phyloP scores from a whole-genome alignment of 2,113 vertebrate genomes.

The Micronycteris hirsuta region DNA sequence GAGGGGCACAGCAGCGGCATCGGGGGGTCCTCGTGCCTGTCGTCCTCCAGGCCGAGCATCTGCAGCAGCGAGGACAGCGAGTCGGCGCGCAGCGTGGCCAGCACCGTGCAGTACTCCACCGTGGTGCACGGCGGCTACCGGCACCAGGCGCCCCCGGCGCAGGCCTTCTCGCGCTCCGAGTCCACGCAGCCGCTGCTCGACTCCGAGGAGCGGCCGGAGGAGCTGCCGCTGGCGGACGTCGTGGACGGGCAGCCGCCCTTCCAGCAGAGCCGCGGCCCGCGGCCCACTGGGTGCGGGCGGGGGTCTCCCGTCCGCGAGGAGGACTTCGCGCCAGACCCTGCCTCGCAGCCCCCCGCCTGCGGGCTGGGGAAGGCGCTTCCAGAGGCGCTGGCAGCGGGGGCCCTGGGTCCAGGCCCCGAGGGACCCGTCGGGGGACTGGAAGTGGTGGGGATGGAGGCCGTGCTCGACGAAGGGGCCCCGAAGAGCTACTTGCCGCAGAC shows the following conservation, averaged over 20 bases:
- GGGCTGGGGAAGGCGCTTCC: constrained; percentile 77
- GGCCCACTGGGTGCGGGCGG: neutral
- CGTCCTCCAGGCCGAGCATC: constrained; percentile 94
- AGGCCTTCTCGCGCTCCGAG: constrained; percentile 92
- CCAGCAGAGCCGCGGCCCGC: constrained; percentile 79
- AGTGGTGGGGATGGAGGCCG: constrained; percentile 48
- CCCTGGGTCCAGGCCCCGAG: constrained; percentile 61
- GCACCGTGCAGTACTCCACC: constrained; percentile 95
- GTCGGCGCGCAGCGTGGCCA: constrained; percentile 90
- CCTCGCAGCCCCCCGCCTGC: constrained; percentile 55
- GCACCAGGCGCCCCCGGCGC: constrained; percentile 89
- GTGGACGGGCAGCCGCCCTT: constrained; percentile 81
- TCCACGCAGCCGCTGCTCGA: constrained; percentile 96
- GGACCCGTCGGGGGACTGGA: constrained; percentile 68
- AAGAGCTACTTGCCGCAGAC: constrained; percentile 91
- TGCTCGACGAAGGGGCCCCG: constrained; percentile 71
- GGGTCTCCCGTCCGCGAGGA: constrained; percentile 50
- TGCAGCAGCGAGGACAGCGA: constrained; percentile 93
- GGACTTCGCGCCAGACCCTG: constrained; percentile 18
- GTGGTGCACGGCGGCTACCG: constrained; percentile 93
- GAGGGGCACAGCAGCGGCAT: constrained; percentile 98
- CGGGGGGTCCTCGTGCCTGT: constrained; percentile 97
- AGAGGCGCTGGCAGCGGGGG: constrained; percentile 58
- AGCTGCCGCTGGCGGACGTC: constrained; percentile 64
- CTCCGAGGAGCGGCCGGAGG: constrained; percentile 89